Conservation (phyloP, 2,797 vertebrate species). For the Lepus townsendii region DNA sequence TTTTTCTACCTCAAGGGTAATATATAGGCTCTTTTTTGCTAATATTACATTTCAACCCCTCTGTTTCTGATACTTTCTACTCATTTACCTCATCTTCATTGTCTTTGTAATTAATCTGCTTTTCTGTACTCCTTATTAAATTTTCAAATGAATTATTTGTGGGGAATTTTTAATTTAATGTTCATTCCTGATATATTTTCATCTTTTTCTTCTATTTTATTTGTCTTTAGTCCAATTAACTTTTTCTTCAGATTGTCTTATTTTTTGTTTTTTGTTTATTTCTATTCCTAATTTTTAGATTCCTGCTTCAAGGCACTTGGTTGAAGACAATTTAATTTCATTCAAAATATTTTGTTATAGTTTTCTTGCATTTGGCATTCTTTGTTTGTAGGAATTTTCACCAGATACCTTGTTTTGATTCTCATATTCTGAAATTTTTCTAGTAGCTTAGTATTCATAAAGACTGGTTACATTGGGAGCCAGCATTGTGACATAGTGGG, state of each 20-base stretch:
- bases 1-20: background rate
- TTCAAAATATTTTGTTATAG: background rate
- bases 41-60: background rate
- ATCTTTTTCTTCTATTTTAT: constrained; percentile 22
- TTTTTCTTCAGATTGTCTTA: background rate
- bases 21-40: background rate
- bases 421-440: background rate
- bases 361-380: background rate
- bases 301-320: background rate
- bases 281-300: constrained; percentile 18
- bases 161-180: background rate
- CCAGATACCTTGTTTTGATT: background rate
- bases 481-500: too few species aligned
- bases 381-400: background rate
- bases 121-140: background rate
- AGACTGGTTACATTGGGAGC: too few species aligned
- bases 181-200: background rate
- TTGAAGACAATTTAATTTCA: background rate
- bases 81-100: background rate
- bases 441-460: background rate
- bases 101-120: background rate
- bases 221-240: background rate
- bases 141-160: background rate
- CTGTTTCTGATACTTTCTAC: background rate
- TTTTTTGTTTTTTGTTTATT: background rate